Base-by-base conservation (phyloP, 2,888 invertebrate species). In the Eupithecia inturbata region DNA sequence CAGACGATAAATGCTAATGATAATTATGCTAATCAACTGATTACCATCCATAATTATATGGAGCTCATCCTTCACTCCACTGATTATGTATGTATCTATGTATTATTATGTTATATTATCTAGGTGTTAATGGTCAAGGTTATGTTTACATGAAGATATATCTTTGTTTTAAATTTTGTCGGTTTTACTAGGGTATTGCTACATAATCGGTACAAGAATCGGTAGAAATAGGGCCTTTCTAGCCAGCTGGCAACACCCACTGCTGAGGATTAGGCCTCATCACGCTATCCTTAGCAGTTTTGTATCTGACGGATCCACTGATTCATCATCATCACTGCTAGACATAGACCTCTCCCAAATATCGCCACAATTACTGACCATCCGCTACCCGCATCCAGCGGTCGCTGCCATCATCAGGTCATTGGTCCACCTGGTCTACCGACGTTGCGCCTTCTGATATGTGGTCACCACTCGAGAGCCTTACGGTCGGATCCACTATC, bases 1-100 rank as follows among this genome's bases (percentile, higher is more conserved):
- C 39, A 64, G 70, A 63, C 62, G 28, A 66, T 69, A 39, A 45
- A 74, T 68, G 63, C 39, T 70, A 75, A 77, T 75, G 39, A 62
- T 72, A n/a, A n/a, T n/a, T n/a, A 78, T 78, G 76, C 39, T 77
- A 67, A 78, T 77, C 72, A 45, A 33, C 68, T 72, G 22, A 78
- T 76, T 75, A 71, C 70, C 77, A 75, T 75, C 66, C 49, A 28
- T 75, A 73, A 78, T 71, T 62, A 71, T 73, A 73, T 73, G 71
- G 31, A 69, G 45, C 68, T 71, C 70, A 75, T 77, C 72, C 71
- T 72, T 74, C 73, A 76, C 73, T 69, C 22, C 12, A 66, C n/a
- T 39, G 66, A 66, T 66, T 41, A 39, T 70, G 72, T 66, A 67
- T 74, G 45, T 53, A 53, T 53, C 49, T 49, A n/a, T 49, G 49